Evolutionary conservation across 2,113 vertebrate genomes (phyloP).

Genomic region (Castor canadensis): DNA sequence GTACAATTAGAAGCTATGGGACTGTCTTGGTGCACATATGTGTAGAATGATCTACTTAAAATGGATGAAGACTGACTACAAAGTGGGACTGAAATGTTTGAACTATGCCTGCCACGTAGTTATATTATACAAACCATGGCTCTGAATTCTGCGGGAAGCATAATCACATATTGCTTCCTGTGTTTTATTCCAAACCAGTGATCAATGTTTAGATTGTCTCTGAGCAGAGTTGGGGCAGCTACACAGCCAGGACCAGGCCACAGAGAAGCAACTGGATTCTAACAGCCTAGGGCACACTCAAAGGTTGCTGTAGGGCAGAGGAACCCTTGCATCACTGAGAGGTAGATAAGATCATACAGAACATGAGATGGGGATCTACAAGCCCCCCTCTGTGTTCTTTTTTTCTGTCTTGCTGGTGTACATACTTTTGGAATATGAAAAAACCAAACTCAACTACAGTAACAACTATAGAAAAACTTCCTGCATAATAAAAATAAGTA

Average conservation of each 20-base stretch:
- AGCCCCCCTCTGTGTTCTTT: not conserved
- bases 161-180: not conserved
- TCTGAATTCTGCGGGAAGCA: not conserved
- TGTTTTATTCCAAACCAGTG: not conserved
- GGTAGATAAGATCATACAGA: not conserved
- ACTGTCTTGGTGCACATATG: not conserved
- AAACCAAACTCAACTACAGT: not conserved
- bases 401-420: not conserved
- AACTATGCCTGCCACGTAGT: not conserved
- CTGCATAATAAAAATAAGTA: not conserved
- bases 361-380: not conserved
- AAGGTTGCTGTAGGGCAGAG: not conserved
- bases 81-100: not conserved
- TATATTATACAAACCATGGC: not conserved
- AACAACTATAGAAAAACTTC: not conserved
- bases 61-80: not conserved
- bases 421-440: not conserved
- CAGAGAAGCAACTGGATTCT: not conserved
- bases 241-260: not conserved
- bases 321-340: not conserved
- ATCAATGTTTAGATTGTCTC: not conserved
- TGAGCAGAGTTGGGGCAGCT: not conserved
- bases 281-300: not conserved
- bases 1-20: not conserved
- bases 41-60: not conserved